Evolutionary conservation across 2,888 invertebrate genomes (phyloP), one percentile per base, ranked within the genome.

Genomic region (Halictus ligatus): DNA sequence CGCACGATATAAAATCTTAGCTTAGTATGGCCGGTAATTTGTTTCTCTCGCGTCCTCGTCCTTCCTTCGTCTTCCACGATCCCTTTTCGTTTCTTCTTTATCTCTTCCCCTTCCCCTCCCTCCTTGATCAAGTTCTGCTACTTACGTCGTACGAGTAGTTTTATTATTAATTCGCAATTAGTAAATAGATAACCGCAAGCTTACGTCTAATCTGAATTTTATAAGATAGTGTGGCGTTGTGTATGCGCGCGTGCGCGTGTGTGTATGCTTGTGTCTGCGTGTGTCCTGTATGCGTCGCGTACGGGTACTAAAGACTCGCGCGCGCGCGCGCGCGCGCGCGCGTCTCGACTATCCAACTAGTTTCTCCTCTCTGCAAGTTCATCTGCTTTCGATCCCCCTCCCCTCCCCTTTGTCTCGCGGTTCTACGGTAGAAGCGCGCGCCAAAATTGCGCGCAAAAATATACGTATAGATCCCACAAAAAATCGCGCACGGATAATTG

Each of bases 21-120:
- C 90, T 94, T 92, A 93, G 91, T 92, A 93, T 94, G 93, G 93
- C 94, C 94, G 93, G 93, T 94, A 92, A 93, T 93, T 92, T 94
- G 84, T 91, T 91, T 91, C 89, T 86, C 88, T 88, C 77, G 75
- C 88, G 72, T 86, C 80, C 75, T 86, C 82, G 74, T 80, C 82
- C 35, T 50, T 54, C 75, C 50, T 69, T 40, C 75, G 18, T 74
- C 73, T 71, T 71, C 15, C 48, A 21, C 64, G 18, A 64, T 8
- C 18, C 64, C 64, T 64, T 58, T 12, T 58, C 58, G 54, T 21
- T 21, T 2, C 64, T 29, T 64, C 15, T 15, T 35, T 18, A 15
- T 25, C 29, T 25, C 72, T 58, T 43, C 29, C 13, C 6, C 64
- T 67, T 40, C 35, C 8, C 21, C 10, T 35, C n/a, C 40, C 43